phyloP scores from a whole-genome alignment of 2,113 vertebrate genomes.

The Suncus etruscus region DNA sequence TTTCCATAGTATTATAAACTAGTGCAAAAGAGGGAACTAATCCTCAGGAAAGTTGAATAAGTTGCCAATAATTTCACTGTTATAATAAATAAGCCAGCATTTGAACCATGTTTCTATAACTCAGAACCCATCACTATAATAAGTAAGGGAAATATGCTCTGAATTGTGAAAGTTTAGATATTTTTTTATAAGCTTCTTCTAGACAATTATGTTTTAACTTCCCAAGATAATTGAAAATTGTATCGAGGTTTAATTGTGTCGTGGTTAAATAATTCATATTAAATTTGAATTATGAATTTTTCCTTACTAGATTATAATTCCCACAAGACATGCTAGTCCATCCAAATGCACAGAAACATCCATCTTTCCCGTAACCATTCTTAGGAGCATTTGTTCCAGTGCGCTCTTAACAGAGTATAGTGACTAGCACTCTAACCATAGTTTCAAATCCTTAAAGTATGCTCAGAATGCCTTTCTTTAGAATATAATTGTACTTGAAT shows the following conservation, averaged over 20 bases:
- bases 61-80: not conserved
- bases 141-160: slow-evolving; percentile 1
- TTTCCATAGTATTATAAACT: no score
- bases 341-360: slow-evolving; percentile 61
- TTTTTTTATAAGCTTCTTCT: slow-evolving; percentile 35
- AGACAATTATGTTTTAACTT: slow-evolving; percentile 53
- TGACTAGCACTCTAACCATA: not conserved
- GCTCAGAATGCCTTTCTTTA: not conserved
- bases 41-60: slow-evolving; percentile 17
- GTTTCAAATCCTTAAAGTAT: not conserved
- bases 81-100: not conserved
- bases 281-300: slow-evolving; percentile 70
- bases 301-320: slow-evolving; percentile 60
- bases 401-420: not conserved
- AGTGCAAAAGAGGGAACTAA: slow-evolving; percentile 8
- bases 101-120: slow-evolving; percentile 23
- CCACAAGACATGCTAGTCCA: slow-evolving; percentile 47
- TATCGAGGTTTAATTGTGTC: slow-evolving; percentile 72
- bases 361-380: not conserved
- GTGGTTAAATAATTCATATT: slow-evolving; percentile 62
- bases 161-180: slow-evolving; percentile 1
- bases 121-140: not conserved
- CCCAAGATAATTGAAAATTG: slow-evolving; percentile 71
- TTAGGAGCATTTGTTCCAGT: not conserved
- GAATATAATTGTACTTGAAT: not conserved